Evolutionary conservation across 2,888 invertebrate genomes (phyloP), one percentile per base, ranked within the genome.

Genomic region (Plebejus argus): DNA sequence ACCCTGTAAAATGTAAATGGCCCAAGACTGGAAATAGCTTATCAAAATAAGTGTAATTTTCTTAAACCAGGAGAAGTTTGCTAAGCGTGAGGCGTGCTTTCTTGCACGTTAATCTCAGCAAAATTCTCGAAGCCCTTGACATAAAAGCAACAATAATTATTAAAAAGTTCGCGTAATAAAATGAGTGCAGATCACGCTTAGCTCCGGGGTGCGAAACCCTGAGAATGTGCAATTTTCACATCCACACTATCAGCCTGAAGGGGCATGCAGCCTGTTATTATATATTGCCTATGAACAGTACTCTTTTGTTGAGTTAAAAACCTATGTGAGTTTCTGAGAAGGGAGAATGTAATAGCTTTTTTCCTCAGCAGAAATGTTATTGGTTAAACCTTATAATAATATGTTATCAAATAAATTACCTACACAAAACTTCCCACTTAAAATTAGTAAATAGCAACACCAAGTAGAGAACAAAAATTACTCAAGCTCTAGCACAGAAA

Each of bases 201-300:
- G 66, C 66, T 33, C 3, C 66, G 7, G 66, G 66, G 66, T 66
- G 66, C 28, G 18, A 28, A 4, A 18, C 66, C 66, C 28, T 66
- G 66, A 1, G 66, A 66, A 66, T 66, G 15, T 66, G 15, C 66
- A 66, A 66, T 66, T 66, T 66, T 6, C 66, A 66, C 66, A 66
- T 66, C 66, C 28, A 66, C 66, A 66, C 66, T 15, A 28, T 1
- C 28, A 28, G 66, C 66, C 66, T 66, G 66, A 23, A 66, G 66
- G 66, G 66, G 20, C 10, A 12, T 66, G 15, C 33, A 28, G 12
- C 1, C 66, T 33, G 18, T 28, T 66, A 66, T 66, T 66, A 66
- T 66, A 66, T 66, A 33, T 66, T 28, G 12, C 20, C 28, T 28
- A 28, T 33, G 66, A 66, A 66, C 20, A n/a, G n/a, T n/a, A 66